phyloP scores from a whole-genome alignment of 1,140 invertebrate species.

The Dreissena rostriformis region DNA sequence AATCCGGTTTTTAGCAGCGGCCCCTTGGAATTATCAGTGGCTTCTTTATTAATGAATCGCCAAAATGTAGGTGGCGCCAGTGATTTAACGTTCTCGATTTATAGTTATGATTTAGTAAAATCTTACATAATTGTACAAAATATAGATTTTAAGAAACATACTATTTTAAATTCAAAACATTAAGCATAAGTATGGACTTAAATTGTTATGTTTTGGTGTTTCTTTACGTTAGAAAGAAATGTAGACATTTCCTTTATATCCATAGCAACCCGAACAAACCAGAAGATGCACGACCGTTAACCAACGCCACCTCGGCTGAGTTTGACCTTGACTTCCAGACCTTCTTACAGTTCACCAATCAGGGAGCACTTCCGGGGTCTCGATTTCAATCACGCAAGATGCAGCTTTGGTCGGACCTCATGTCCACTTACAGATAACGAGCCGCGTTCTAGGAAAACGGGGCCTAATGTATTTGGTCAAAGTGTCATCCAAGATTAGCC shows the following conservation, averaged over 20 bases:
- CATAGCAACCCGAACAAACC: conserved; percentile 8
- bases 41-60: no score
- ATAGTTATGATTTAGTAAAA: no score
- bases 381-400: not conserved
- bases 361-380: not conserved
- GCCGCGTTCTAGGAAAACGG: no score
- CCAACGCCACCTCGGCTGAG: not conserved
- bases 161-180: not conserved
- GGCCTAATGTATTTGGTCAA: no score
- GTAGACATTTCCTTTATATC: not conserved
- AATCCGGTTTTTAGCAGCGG: no score
- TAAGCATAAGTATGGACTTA: not conserved
- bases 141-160: not conserved
- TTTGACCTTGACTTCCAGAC: not conserved
- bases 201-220: not conserved
- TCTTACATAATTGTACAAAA: not conserved
- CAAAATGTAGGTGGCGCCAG: no score
- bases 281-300: not conserved
- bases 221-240: not conserved
- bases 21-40: no score
- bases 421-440: no score
- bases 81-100: no score
- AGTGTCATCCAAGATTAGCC: no score
- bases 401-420: not conserved
- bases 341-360: not conserved